A percentile compares a stretch with the other conserved stretches of the same genome.
Evolutionary conservation across 2,113 vertebrate species (phyloP).

Genomic region (Strigops habroptila): DNA sequence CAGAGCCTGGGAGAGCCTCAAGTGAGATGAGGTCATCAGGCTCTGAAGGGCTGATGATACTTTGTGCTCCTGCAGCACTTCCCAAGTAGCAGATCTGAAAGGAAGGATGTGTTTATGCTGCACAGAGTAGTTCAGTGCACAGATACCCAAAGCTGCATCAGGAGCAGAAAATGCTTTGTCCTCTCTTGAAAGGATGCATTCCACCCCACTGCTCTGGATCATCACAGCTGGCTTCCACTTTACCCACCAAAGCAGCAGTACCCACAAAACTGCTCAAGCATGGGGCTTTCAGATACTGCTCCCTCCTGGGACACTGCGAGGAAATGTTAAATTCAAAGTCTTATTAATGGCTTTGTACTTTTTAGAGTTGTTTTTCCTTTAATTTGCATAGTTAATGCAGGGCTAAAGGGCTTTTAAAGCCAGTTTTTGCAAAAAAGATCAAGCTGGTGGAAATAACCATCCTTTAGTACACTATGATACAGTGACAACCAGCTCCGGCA

Average conservation of each 20-base stretch:
- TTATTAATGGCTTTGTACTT: background rate
- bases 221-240: background rate
- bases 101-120: background rate
- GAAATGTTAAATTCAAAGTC: background rate
- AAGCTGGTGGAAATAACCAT: background rate
- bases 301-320: background rate
- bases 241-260: background rate
- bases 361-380: background rate
- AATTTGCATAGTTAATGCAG: background rate
- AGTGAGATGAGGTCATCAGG: background rate
- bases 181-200: background rate
- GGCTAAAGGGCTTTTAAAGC: background rate
- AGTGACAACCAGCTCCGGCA: background rate
- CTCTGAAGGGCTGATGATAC: background rate
- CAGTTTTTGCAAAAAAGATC: background rate
- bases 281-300: background rate
- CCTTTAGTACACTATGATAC: accelerated
- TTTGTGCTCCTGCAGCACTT: too few relatives aligned
- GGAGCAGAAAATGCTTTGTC: background rate
- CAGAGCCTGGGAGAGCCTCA: background rate
- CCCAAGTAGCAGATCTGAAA: background rate
- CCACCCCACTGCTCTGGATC: background rate
- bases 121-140: too few relatives aligned
- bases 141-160: background rate
- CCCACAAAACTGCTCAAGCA: background rate